Percentiles rank a stretch among this genome's conserved stretches.
These are phyloP conservation scores for Ectemnius cavifrons DNA, from an alignment of 2,888 invertebrate genomes.

Conservation along the genomic window DNA sequence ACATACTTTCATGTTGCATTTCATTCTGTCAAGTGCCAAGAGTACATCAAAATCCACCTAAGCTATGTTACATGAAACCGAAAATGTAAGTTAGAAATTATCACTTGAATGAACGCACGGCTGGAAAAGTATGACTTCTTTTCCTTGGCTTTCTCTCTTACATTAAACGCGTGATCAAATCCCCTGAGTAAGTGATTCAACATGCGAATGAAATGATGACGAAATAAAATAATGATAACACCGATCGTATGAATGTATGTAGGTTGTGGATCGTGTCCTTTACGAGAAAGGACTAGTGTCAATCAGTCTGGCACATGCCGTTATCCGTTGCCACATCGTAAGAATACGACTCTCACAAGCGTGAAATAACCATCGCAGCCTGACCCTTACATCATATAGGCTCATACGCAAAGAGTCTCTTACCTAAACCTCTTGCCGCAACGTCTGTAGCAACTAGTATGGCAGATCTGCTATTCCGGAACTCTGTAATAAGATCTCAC, in stretches of 20 bases:
- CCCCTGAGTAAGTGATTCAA: conserved; percentile 21
- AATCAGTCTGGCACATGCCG: conserved; percentile 78
- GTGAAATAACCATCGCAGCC: conserved; percentile 77
- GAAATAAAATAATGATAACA: not conserved
- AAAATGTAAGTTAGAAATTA: conserved; percentile 44
- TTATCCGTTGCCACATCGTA: conserved; percentile 76
- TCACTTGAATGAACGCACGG: conserved; percentile 35
- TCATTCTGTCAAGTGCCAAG: conserved; percentile 31
- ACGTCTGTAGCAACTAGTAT: conserved; percentile 84
- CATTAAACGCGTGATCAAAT: conserved; percentile 16
- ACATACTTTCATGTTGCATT: not conserved
- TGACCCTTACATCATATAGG: conserved; percentile 76
- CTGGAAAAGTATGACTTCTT: conserved; percentile 45
- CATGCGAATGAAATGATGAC: not conserved
- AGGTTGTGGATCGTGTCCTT: too few relatives aligned
- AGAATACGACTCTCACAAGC: conserved; percentile 67
- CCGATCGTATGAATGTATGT: too few relatives aligned
- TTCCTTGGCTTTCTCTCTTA: too few relatives aligned
- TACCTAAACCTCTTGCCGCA: conserved; percentile 83
- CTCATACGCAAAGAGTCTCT: conserved; percentile 65
- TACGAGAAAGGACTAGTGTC: conserved; percentile 67
- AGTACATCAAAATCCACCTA: conserved; percentile 65
- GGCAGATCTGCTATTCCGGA: conserved; percentile 80
- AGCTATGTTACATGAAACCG: conserved; percentile 51
- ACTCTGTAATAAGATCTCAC: conserved; percentile 73